Evolutionary conservation across 37 sponge, comb jelly and placozoan genomes (phyloP), one percentile per base, ranked within the genome.

Genomic region (Tethya wilhelma): DNA sequence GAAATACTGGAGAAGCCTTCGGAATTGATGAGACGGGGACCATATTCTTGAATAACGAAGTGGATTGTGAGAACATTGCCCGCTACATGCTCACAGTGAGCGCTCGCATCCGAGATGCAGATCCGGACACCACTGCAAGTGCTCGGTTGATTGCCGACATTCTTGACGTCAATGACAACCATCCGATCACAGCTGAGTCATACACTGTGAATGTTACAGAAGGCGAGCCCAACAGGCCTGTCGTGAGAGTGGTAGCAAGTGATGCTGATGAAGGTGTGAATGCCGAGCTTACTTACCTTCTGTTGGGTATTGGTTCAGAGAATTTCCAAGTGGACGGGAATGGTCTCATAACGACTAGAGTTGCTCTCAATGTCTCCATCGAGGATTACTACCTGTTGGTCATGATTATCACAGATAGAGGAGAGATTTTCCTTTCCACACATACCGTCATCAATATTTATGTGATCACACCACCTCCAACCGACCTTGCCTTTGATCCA

Each of bases 121-220:
- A 83, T 72, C 45, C 44, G 2, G 71, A 84, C 23, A 46, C 81
- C 2, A 57, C 81, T 30, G 81, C 89, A 4, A 84, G 71, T n/a
- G 80, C 77, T 0, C 69, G 62, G 11, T 25, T 94, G 2, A 68
- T 49, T 34, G 80, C 89, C 14, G 72, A 44, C 0, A 86, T 94
- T 32, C 37, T 80, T 37, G 95, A 94, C 77, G 89, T 94, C 39
- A 94, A 94, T 81, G 95, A 94, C 67, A 90, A 94, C 33, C 74
- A 56, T 25, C 95, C 95, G n/a, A 42, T 75, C 4, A 69, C 87
- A n/a, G 73, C 62, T 1, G 56, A 79, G 0, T 73, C 75, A 1
- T 90, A 69, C 68, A 87, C 57, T 60, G 83, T 80, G 37, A 74
- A 71, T 40, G 88, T 84, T 8, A 60, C 80, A 31, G 94, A 86